Conservation (phyloP, 2,113 vertebrate species). For the Phaetusa simplex region DNA sequence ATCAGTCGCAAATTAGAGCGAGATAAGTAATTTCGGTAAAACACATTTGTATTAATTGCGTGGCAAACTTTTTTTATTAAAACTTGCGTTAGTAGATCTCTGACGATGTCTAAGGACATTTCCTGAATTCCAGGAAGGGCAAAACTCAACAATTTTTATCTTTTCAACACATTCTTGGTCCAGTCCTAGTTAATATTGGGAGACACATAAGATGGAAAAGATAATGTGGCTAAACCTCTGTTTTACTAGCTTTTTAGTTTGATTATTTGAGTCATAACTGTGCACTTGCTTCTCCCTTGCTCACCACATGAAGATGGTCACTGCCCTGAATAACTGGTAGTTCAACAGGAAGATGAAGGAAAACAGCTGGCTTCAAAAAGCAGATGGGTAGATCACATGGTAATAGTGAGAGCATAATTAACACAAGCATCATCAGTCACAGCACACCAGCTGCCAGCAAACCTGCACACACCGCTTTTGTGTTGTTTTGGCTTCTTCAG, state of each 20-base stretch:
- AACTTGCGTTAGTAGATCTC: background rate
- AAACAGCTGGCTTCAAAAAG: constrained; percentile 65
- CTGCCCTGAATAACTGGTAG: constrained; percentile 12
- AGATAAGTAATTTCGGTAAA: background rate
- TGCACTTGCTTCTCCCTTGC: background rate
- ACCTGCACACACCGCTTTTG: constrained; percentile 36
- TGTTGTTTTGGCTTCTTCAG: constrained; percentile 43
- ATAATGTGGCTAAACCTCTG: background rate
- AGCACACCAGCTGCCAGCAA: constrained; percentile 64
- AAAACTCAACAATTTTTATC: background rate
- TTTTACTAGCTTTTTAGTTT: background rate
- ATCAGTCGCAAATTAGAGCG: background rate
- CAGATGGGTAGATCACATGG: constrained; percentile 64
- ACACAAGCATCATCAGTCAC: constrained; percentile 66
- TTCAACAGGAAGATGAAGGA: constrained; percentile 54
- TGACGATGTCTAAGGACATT: background rate
- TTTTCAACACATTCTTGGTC: background rate
- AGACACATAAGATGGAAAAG: background rate
- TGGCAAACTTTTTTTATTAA: background rate
- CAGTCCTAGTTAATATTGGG: background rate
- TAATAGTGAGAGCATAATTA: constrained; percentile 62
- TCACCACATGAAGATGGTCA: background rate
- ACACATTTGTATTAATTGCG: background rate
- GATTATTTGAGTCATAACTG: background rate
- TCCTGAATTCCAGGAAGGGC: background rate